These are phyloP conservation scores for Halcyon senegalensis DNA, from an alignment of 2,113 vertebrate species.

Conservation along the genomic window DNA sequence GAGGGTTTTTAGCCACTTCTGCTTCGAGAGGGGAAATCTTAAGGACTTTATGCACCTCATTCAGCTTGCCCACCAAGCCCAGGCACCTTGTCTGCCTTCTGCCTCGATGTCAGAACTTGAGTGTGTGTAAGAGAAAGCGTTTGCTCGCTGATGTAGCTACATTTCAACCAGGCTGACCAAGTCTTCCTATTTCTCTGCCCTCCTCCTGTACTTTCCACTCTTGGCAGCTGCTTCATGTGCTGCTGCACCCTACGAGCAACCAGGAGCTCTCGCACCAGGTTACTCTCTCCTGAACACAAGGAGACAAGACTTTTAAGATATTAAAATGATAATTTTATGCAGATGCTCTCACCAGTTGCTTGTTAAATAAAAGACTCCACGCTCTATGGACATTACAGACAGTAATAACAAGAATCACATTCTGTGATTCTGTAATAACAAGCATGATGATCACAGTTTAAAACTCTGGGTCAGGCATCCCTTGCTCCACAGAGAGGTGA, in stretches of 20 bases:
- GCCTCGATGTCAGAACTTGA: background rate
- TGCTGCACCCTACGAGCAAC: background rate
- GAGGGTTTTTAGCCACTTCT: background rate
- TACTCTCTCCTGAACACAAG: background rate
- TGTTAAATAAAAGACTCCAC: background rate
- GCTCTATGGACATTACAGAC: background rate
- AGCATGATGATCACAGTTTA: background rate
- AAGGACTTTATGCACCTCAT: background rate
- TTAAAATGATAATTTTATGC: background rate
- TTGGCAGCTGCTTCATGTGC: background rate
- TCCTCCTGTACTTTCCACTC: background rate
- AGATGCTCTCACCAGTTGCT: background rate
- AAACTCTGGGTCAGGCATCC: background rate
- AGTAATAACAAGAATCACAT: background rate
- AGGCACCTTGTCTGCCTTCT: background rate
- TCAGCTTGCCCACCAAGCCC: background rate
- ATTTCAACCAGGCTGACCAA: background rate
- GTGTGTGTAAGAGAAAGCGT: background rate
- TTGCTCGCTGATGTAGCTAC: background rate
- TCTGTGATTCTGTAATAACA: background rate
- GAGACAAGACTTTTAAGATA: background rate
- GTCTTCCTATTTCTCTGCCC: background rate
- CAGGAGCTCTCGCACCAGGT: background rate
- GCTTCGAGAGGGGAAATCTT: background rate
- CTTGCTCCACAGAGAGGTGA: background rate